Percentiles rank a stretch among this genome's conserved stretches.
phyloP scores from a whole-genome alignment of 1,140 invertebrate species.

The Ostrea denselamellosa region DNA sequence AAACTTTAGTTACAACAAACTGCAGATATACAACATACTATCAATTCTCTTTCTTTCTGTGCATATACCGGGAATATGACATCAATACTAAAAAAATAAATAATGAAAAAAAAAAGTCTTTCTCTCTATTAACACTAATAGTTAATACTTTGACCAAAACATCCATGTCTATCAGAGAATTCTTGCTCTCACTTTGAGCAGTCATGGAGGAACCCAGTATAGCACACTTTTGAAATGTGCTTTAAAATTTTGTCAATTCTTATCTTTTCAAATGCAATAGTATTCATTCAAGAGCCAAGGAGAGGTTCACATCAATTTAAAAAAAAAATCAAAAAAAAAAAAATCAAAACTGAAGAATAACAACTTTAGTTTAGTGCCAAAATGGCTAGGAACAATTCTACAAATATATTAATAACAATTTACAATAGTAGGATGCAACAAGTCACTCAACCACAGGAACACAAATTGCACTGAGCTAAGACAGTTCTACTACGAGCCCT shows the following conservation, averaged over 20 bases:
- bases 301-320: background rate
- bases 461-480: conserved; percentile 39
- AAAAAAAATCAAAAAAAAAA: too few species aligned
- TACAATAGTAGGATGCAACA: conserved; percentile 36
- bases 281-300: background rate
- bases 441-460: conserved; percentile 31
- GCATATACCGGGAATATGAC: conserved; percentile 44
- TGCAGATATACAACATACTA: conserved; percentile 40
- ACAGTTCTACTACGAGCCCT: conserved; percentile 30
- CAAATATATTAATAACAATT: conserved; percentile 37
- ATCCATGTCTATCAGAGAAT: background rate
- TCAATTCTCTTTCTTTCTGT: conserved; percentile 29
- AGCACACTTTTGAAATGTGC: conserved; percentile 17
- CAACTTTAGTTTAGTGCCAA: conserved; percentile 32
- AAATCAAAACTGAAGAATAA: conserved; percentile 19
- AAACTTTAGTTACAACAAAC: conserved; percentile 38
- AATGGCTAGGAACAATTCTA: conserved; percentile 28
- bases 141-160: background rate
- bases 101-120: conserved; percentile 17
- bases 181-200: background rate
- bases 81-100: conserved; percentile 39
- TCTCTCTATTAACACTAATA: background rate
- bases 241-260: background rate
- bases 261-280: conserved; percentile 1
- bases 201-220: conserved; percentile 16